A percentile compares a stretch with the other conserved stretches of the same genome.
Conservation (phyloP, 2,888 invertebrate genomes). For the Lottia scabra region DNA sequence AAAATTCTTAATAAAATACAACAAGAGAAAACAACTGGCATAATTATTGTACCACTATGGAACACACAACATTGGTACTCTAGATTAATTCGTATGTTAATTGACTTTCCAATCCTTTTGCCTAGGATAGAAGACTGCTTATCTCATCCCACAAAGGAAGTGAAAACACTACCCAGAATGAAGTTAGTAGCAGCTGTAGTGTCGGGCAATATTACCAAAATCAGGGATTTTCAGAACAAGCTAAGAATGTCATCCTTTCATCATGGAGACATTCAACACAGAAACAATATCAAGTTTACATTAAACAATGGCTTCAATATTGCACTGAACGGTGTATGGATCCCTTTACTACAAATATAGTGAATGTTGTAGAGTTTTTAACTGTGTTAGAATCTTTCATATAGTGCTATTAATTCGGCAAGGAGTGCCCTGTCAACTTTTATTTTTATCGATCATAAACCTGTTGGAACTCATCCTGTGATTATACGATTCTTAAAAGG, state of each 20-base stretch:
- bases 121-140: background rate
- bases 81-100: conserved; percentile 17
- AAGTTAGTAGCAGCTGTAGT: conserved; percentile 2
- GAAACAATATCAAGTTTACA: conserved; percentile 15
- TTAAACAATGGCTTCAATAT: conserved; percentile 16
- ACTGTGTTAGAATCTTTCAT: conserved; percentile 7
- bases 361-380: conserved; percentile 17
- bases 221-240: conserved; percentile 4
- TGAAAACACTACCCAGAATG: background rate
- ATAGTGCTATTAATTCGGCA: conserved; percentile 18
- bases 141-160: background rate
- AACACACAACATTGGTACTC: conserved; percentile 25
- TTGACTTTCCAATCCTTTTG: background rate
- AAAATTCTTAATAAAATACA: conserved; percentile 20
- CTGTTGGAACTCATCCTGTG: conserved; percentile 5
- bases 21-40: conserved; percentile 12
- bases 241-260: background rate
- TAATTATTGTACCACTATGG: conserved; percentile 23
- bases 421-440: conserved; percentile 6
- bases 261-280: conserved; percentile 13
- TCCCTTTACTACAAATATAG: conserved; percentile 6
- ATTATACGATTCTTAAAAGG: background rate
- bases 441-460: background rate
- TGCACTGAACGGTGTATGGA: conserved; percentile 8
- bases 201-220: conserved; percentile 1